phyloP scores from a whole-genome alignment of 2,888 invertebrate species.

The Ophion slaviceki region DNA sequence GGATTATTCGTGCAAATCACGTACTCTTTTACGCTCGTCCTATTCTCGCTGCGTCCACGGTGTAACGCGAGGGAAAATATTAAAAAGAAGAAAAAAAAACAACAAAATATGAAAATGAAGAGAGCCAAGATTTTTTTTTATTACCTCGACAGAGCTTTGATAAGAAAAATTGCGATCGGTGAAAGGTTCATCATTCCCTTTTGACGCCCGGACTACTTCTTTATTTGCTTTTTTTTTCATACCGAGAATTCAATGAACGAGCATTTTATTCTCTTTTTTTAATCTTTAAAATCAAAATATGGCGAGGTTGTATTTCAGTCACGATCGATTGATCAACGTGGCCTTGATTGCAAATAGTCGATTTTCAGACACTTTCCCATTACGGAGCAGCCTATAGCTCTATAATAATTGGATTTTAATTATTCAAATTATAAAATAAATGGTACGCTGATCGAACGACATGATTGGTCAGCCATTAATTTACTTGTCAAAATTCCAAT shows the following conservation, averaged over 20 bases:
- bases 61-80: conserved; percentile 16
- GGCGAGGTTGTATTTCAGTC: background rate
- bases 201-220: background rate
- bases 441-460: background rate
- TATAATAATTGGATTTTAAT: conserved; percentile 3
- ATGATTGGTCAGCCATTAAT: background rate
- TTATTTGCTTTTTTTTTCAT: background rate
- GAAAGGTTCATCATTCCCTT: conserved; percentile 11
- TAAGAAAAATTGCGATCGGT: conserved; percentile 30
- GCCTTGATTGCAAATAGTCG: background rate
- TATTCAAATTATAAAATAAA: conserved; percentile 1
- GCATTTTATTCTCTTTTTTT: background rate
- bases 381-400: background rate
- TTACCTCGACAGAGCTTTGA: conserved; percentile 32
- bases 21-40: conserved; percentile 51
- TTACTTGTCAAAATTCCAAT: background rate
- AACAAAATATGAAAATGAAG: conserved; percentile 38
- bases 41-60: conserved; percentile 31
- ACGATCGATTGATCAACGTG: background rate
- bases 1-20: conserved; percentile 59
- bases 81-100: conserved; percentile 30
- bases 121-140: conserved; percentile 41
- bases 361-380: background rate
- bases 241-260: background rate
- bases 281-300: background rate